Base-by-base conservation (phyloP, 2,113 vertebrate genomes). In the Hippocampus guttulatus region DNA sequence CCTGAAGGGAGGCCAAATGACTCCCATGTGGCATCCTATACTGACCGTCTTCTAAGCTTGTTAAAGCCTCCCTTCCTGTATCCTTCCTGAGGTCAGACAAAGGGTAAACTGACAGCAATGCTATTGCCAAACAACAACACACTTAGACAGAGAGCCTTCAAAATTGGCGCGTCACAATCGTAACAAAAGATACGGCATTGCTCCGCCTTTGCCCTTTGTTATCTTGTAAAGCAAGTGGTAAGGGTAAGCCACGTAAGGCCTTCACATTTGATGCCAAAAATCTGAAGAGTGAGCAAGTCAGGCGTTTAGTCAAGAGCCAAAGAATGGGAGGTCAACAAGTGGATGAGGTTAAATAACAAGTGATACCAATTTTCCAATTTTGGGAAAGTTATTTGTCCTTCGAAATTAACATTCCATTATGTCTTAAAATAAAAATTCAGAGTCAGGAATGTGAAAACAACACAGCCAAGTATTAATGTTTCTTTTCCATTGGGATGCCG, bases 81-180 rank as follows among this genome's bases (percentile, higher is more conserved):
- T 87, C 81, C 78, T 80, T 79, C 73, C 77, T 67, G 63, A 30
- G 79, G 85, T 82, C 74, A 81, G 60, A 69, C 73, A 61, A 58
- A 65, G 79, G 84, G 86, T 85, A 84, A 68, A 40, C 30, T n/a
- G 49, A 76, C 75, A 55, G 58, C 55, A 65, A 40, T 72, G 30
- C 52, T 49, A 23, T 27, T 49, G 47, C 23, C 47, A 38, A 16
- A 76, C 54, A 57, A 57, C n/a, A 30, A 51, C 30, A 73, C 43
- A 61, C 43, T 18, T 14, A 15, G 14, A 58, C 18, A 51, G 1
- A 58, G 23, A 27, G 27, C 25, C 23, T 25, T 27, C 55, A 58
- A 58, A 58, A 43, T 25, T 23, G 40, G 40, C 38, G 12, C 38
- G 41, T 6, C 12, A 21, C 18, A 40, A 1, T 15, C 16, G 3